A percentile compares a stretch with the other conserved stretches of the same genome.
These are phyloP conservation scores for Onychomys leucogaster DNA, from an alignment of 2,797 vertebrate species.

Conservation along the genomic window DNA sequence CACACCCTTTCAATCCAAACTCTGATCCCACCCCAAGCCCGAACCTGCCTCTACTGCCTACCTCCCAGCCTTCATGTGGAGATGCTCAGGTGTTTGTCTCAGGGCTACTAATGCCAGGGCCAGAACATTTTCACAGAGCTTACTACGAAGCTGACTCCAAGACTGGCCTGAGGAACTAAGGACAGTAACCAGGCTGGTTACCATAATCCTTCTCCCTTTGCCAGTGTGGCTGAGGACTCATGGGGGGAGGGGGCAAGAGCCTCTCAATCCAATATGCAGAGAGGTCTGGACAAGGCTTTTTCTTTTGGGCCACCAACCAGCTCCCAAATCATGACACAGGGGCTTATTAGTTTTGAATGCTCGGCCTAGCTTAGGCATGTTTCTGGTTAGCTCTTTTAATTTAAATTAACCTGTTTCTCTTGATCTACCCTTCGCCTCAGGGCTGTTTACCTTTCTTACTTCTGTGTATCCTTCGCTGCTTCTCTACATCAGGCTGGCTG, in stretches of 20 bases:
- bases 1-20: not conserved
- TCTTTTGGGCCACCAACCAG: not conserved
- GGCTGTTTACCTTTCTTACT: not conserved
- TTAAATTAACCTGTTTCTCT: not conserved
- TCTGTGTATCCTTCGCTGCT: not conserved
- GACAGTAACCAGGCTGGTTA: not conserved
- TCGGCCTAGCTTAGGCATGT: not conserved
- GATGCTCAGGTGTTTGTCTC: not conserved
- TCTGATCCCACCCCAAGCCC: not conserved
- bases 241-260: not conserved
- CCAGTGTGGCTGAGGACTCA: not conserved
- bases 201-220: not conserved
- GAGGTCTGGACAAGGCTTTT: not conserved
- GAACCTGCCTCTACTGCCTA: not conserved
- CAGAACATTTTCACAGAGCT: not conserved
- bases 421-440: not conserved
- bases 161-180: not conserved
- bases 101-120: not conserved
- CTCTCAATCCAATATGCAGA: not conserved
- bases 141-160: not conserved
- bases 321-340: not conserved
- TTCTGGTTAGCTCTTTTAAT: not conserved
- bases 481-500: not conserved
- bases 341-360: not conserved
- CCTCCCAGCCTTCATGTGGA: not conserved